phyloP scores from a whole-genome alignment of 2,888 invertebrate genomes.

The Nymphalis c-album region DNA sequence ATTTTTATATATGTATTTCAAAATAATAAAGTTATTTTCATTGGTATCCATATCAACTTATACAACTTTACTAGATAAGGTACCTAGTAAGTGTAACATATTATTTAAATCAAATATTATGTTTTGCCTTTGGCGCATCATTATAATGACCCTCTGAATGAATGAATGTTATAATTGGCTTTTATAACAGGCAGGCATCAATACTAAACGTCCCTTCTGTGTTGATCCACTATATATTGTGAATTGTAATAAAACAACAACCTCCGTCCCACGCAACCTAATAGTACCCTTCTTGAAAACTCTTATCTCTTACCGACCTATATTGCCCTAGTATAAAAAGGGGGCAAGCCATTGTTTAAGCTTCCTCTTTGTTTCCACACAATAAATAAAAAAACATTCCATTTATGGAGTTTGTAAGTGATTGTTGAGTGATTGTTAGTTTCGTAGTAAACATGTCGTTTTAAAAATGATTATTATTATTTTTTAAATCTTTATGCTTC shows the following conservation, averaged over 20 bases:
- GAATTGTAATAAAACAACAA: slow-evolving; percentile 16
- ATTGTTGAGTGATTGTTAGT: no score
- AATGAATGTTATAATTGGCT: slow-evolving; percentile 12
- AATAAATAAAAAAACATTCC: neutral
- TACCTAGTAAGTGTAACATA: no score
- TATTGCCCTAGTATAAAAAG: slow-evolving; percentile 80
- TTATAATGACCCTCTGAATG: no score
- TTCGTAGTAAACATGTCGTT: no score
- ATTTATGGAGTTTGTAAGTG: neutral
- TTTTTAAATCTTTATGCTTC: no score
- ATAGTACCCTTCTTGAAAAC: slow-evolving; percentile 56
- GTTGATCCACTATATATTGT: slow-evolving; percentile 28
- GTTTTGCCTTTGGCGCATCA: no score
- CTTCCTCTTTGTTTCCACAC: slow-evolving; percentile 74
- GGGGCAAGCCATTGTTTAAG: slow-evolving; percentile 82
- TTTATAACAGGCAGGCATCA: neutral
- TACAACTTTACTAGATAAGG: neutral
- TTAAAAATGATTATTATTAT: no score
- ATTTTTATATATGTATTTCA: no score
- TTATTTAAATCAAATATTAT: no score
- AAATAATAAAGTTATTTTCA: neutral
- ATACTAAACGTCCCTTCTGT: slow-evolving; percentile 10
- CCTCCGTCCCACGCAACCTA: slow-evolving; percentile 43
- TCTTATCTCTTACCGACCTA: slow-evolving; percentile 62
- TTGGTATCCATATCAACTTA: neutral